Base-by-base conservation (phyloP, 2,113 vertebrate species). In the Mungos mungo region DNA sequence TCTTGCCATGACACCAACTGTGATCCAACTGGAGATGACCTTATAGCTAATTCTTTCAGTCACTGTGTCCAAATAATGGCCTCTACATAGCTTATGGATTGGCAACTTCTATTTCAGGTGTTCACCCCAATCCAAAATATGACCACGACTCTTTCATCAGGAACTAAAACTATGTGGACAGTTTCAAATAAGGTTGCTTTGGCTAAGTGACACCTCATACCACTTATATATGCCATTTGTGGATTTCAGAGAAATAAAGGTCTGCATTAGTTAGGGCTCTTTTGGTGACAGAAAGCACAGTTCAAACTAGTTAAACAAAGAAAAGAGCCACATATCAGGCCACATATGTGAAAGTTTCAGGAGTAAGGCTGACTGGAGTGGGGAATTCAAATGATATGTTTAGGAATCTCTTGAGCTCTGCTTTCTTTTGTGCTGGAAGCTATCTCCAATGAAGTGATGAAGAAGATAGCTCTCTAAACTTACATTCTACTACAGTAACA, bases 131-230 rank as follows among this genome's bases (percentile, higher is more conserved):
- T 52, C 25, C 29, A 92, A 89, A 96, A 92, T 18, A n/a, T 92
- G 18, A 25, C 47, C 50, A 54, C n/a, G 57, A 25, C 45, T 31
- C 27, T 79, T 95, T 27, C n/a, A 19, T 87, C 15, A 60, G 60
- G 38, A 29, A 35, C 25, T 45, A 82, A 93, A 11, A 85, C 13
- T 63, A 72, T 38, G 19, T 93, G 52, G 81, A 50, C 11, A 85
- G 25, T 94, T 95, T 92, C n/a, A 93, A 38, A 85, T 16, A 90
- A 82, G 33, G 8, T 79, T n/a, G 33, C 21, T 82, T 97, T 83
- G 29, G 6, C 13, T 65, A 94, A 31, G 18, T 87, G 18, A n/a
- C 31, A 91, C 45, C 33, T 77, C 29, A 8, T 89, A 86, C 50
- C 6, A 38, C 38, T 35, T 38, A 3, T 71, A 77, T 23, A 9